A percentile compares a stretch with the other conserved stretches of the same genome.
phyloP scores from a whole-genome alignment of 1,140 invertebrate species.

The Papilio dardanus region DNA sequence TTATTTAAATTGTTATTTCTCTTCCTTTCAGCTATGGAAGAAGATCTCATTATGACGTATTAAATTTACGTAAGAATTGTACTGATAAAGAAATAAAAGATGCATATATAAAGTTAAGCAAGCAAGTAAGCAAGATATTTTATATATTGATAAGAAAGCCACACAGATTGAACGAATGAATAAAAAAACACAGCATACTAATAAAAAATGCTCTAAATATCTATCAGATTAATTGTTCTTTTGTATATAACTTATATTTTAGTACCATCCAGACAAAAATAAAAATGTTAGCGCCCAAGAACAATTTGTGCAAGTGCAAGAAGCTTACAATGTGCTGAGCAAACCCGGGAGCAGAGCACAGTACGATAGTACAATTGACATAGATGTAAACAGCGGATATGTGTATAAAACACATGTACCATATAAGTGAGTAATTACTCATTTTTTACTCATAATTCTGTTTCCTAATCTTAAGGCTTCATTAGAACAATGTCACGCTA shows the following conservation, averaged over 20 bases:
- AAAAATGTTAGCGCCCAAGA: constrained; percentile 79
- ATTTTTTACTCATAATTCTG: no score
- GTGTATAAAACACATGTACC: constrained; percentile 63
- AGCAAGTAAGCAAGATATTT: constrained; percentile 73
- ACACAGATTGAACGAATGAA: not conserved
- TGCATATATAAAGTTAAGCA: constrained; percentile 83
- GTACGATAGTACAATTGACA: constrained; percentile 81
- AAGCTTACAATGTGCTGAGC: constrained; percentile 85
- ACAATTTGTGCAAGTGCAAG: constrained; percentile 84
- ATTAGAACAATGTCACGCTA: no score
- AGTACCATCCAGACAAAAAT: constrained; percentile 86
- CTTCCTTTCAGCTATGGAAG: constrained; percentile 59
- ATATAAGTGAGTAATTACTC: constrained; percentile 60
- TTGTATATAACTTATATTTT: constrained; percentile 43
- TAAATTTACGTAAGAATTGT: constrained; percentile 81
- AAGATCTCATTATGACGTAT: constrained; percentile 82
- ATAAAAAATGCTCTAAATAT: not conserved
- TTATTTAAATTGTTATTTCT: constrained; percentile 35
- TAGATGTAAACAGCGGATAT: constrained; percentile 47
- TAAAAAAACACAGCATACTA: no score
- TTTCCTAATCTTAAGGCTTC: no score
- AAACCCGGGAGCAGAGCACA: constrained; percentile 81
- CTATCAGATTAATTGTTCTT: not conserved
- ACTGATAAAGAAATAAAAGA: constrained; percentile 83
- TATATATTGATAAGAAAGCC: not conserved